Evolutionary conservation across 2,888 invertebrate species (phyloP).

Genomic region (Pogonocherus hispidulus): DNA sequence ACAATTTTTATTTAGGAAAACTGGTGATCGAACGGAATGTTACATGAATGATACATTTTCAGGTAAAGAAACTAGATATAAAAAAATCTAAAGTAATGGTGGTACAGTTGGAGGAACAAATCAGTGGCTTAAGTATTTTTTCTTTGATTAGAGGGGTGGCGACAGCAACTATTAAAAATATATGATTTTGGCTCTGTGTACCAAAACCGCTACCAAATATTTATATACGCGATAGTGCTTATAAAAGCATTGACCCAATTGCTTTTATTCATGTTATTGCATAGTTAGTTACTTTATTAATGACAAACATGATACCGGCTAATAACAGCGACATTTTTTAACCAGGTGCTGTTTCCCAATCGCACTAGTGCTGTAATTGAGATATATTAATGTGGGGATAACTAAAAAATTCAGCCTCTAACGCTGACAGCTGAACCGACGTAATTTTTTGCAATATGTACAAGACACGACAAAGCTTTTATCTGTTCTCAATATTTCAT

Average conservation of each 20-base stretch:
- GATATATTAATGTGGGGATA: background rate
- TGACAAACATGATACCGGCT: slow-evolving; percentile 12
- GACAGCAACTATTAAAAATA: no score
- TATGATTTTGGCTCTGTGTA: no score
- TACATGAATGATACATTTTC: no score
- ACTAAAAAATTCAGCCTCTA: background rate
- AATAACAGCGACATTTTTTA: slow-evolving; percentile 28
- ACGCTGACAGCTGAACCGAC: background rate
- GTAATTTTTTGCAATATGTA: background rate
- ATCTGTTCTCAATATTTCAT: background rate
- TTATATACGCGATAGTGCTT: background rate
- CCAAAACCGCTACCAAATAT: background rate
- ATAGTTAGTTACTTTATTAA: slow-evolving; percentile 3
- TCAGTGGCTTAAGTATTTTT: no score
- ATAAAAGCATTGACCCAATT: slow-evolving; percentile 30
- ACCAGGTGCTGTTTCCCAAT: slow-evolving; percentile 19
- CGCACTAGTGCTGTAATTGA: slow-evolving; percentile 14
- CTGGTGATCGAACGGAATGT: no score
- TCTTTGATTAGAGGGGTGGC: no score
- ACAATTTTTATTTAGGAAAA: no score
- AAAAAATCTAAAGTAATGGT: no score
- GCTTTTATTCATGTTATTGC: slow-evolving; percentile 25
- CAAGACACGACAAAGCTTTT: background rate
- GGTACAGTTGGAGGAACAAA: no score
- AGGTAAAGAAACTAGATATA: no score